Percentiles rank a stretch among this genome's conserved stretches.
Evolutionary conservation across 2,113 vertebrate species (phyloP).

Genomic region (Gopherus flavomarginatus): DNA sequence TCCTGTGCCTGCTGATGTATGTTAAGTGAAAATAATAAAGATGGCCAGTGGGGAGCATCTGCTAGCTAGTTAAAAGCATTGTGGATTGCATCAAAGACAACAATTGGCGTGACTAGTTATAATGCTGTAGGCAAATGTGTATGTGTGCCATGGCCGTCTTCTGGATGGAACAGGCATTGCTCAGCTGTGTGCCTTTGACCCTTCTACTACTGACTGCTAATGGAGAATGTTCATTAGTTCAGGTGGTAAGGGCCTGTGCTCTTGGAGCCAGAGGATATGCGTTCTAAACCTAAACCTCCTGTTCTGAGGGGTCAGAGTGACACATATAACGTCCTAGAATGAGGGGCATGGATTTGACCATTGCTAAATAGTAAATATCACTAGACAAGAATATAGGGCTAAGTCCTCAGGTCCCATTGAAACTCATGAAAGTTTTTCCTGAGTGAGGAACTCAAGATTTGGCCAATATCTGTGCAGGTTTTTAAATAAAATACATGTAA

Average conservation of each 20-base stretch:
- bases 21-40: constrained; percentile 62
- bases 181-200: not conserved
- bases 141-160: not conserved
- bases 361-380: not conserved
- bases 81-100: constrained; percentile 42
- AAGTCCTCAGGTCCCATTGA: not conserved
- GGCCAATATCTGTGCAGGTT: rapidly evolving
- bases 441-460: not conserved
- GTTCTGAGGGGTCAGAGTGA: not conserved
- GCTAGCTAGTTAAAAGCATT: constrained; percentile 62
- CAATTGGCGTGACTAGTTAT: constrained; percentile 47
- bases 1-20: constrained; percentile 33
- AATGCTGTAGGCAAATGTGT: not conserved
- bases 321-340: not conserved
- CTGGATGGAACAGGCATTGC: not conserved
- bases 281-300: not conserved
- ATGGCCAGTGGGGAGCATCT: constrained; percentile 47
- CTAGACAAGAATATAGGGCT: not conserved
- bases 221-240: not conserved
- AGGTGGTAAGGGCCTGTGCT: not conserved
- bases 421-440: rapidly evolving
- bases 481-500: not conserved
- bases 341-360: not conserved
- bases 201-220: rapidly evolving
- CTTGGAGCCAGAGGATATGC: rapidly evolving